Percentiles rank a stretch among this genome's conserved stretches.
Conservation (phyloP, 64 coral and sea anemone genomes). For the Acropora tenuis region DNA sequence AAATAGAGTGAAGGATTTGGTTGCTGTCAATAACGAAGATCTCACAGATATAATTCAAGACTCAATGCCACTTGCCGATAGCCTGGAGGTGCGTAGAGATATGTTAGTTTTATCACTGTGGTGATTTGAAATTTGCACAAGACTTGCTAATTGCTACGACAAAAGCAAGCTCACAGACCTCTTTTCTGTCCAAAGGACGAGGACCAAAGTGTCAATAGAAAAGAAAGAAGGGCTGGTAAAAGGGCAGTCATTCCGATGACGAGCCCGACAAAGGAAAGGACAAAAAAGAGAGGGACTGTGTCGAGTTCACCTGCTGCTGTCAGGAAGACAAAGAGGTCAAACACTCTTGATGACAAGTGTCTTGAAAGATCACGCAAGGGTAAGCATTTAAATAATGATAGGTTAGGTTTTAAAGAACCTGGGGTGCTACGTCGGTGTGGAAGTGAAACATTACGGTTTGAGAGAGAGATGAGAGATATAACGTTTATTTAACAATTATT, state of each 20-base stretch:
- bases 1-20: not conserved
- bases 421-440: too few relatives aligned
- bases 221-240: not conserved
- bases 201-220: not conserved
- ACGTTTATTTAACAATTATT: too few relatives aligned
- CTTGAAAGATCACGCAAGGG: not conserved
- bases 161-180: not conserved
- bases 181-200: not conserved
- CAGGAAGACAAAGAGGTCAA: not conserved
- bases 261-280: not conserved
- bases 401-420: too few relatives aligned
- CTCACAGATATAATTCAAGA: conserved; percentile 18
- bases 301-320: too few relatives aligned
- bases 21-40: not conserved
- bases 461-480: too few relatives aligned
- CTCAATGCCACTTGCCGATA: conserved; percentile 26
- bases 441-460: too few relatives aligned
- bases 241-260: not conserved
- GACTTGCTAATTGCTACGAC: too few relatives aligned
- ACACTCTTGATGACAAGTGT: not conserved
- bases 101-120: too few relatives aligned
- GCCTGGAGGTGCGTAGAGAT: conserved; percentile 4
- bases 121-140: too few relatives aligned
- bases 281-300: not conserved
- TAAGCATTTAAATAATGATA: not conserved